phyloP scores from a whole-genome alignment of 2,113 vertebrate species.

The Brevimyrus niger region DNA sequence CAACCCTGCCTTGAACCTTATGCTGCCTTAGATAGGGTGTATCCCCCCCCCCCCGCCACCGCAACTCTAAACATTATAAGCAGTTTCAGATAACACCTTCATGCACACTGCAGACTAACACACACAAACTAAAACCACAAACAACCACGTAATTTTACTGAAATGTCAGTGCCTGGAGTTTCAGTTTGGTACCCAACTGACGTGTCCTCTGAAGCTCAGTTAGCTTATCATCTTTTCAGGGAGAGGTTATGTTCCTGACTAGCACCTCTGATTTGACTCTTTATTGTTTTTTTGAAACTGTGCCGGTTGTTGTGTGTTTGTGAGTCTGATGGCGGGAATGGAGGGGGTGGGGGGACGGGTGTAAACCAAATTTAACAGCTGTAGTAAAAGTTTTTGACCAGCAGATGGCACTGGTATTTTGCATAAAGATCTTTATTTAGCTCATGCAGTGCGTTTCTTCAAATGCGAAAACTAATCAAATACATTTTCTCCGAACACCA shows the following conservation, averaged over 20 bases:
- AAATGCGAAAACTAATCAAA: not conserved
- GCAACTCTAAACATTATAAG: not conserved
- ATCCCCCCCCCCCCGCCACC: not conserved
- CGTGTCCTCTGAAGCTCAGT: not conserved
- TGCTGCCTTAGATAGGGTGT: not conserved
- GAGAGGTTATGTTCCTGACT: not conserved
- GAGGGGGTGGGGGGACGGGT: not conserved
- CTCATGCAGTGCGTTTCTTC: not conserved
- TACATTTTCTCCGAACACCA: not conserved
- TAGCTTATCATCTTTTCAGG: not conserved
- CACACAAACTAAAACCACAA: not conserved
- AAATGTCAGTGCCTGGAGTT: not conserved
- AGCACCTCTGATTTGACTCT: not conserved
- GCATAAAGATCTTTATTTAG: not conserved
- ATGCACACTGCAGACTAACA: not conserved
- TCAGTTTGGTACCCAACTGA: not conserved
- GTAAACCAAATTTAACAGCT: not conserved
- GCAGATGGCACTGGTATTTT: slow-evolving; percentile 17
- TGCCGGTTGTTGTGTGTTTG: not conserved
- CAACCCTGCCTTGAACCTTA: not conserved
- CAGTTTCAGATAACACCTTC: not conserved
- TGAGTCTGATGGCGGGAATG: not conserved
- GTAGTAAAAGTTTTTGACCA: not conserved
- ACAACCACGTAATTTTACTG: not conserved
- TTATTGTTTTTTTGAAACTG: not conserved